Base-by-base conservation (phyloP, 2,888 invertebrate genomes). In the Rotaria sp. region DNA sequence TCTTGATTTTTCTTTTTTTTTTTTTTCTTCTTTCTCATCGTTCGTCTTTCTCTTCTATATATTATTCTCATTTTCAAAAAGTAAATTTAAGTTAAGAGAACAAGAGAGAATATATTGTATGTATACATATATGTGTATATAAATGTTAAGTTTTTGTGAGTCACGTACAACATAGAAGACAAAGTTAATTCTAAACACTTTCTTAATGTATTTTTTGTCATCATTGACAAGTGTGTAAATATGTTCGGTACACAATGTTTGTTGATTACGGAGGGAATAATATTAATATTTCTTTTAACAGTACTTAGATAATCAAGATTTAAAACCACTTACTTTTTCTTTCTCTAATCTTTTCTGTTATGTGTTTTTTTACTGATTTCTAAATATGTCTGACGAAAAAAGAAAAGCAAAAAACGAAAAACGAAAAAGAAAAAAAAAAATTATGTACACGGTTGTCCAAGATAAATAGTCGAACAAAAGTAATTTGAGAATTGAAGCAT, bases 11-110 rank as follows among this genome's bases (percentile, higher is more conserved):
- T 67, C 13, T 55, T 59, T 30, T 67, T 18, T 67, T 15, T 67
- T n/a, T 55, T 59, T 30, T 30, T 35, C 26, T 26, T 67, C 67
- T 67, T 35, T 67, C 67, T 67, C 67, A 35, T 67, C 67, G 30
- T n/a, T 30, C 2, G 30, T 15, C 2, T 59, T 59, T 30, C 30
- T 30, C 59, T 30, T 59, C 4, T 30, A 7, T 52, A 1, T 21
- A 30, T 67, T 35, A 38, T 67, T 67, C 67, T 67, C 67, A 67
- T 67, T 67, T 67, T 67, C 67, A 67, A 67, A 67, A 67, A 67
- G 67, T 67, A 67, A 67, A 67, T 35, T 67, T 35, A 67, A 67
- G 67, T 67, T 30, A 67, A 67, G 67, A 67, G 67, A 67, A 67
- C 67, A 35, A 67, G 67, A 67, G 67, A 67, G 67, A 67, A 21